Conservation (phyloP, 2,797 vertebrate species). For the Garrulus glandarius region DNA sequence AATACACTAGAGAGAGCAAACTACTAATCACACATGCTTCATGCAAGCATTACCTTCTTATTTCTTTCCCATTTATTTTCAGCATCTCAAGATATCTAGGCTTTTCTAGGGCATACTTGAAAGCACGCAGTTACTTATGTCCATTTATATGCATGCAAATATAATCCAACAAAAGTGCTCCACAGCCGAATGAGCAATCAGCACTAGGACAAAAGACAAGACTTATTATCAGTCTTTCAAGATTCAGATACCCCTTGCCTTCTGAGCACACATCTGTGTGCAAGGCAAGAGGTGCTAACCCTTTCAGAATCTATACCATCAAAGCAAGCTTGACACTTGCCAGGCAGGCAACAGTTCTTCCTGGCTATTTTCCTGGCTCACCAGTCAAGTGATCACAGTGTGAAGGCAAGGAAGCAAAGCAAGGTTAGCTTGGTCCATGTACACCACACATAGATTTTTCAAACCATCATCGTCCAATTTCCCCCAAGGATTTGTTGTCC, state of each 20-base stretch:
- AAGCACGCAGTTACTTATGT: slow-evolving; percentile 4
- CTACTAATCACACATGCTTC: not conserved
- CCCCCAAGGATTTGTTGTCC: not conserved
- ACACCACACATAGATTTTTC: not conserved
- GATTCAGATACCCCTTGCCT: slow-evolving; percentile 4
- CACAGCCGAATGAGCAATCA: slow-evolving; percentile 31
- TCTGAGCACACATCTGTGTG: not conserved
- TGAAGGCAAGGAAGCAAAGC: not conserved
- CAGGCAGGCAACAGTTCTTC: not conserved
- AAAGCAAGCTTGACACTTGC: not conserved
- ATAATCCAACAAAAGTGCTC: not conserved
- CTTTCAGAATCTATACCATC: not conserved
- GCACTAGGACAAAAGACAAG: slow-evolving; percentile 37
- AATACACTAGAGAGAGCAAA: not conserved
- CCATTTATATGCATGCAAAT: slow-evolving; percentile 35
- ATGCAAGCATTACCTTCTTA: not conserved
- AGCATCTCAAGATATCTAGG: not conserved
- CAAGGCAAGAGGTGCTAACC: not conserved
- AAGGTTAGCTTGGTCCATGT: not conserved
- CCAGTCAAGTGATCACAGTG: not conserved
- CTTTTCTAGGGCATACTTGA: slow-evolving; percentile 34
- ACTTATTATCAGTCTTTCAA: slow-evolving; percentile 29
- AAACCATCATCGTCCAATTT: not conserved
- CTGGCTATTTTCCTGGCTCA: not conserved
- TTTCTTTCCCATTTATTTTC: not conserved